Evolutionary conservation across 2,113 vertebrate genomes (phyloP).

Genomic region (Porphyrio hochstetteri): DNA sequence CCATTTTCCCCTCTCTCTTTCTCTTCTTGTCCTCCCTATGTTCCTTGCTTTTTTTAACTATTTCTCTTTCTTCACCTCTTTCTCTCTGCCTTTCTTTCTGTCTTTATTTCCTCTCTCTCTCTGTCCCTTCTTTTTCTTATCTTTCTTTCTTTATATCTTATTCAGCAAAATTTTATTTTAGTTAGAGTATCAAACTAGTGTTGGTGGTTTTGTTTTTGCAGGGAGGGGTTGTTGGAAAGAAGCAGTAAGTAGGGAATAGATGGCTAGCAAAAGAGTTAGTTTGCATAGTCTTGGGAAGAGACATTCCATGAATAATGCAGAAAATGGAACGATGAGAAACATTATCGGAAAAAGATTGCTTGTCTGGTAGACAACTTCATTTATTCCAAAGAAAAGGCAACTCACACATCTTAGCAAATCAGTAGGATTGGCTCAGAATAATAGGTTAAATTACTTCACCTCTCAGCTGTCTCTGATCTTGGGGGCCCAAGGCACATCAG

Average conservation of each 20-base stretch:
- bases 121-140: neutral
- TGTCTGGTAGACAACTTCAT: constrained; percentile 8
- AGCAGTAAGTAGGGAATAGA: neutral
- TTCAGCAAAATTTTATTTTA: neutral
- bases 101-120: rapidly evolving
- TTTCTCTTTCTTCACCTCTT: rapidly evolving
- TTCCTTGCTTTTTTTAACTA: too few relatives aligned
- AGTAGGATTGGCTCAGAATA: neutral
- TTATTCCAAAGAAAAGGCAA: constrained; percentile 34
- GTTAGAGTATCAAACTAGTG: neutral
- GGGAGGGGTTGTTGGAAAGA: neutral
- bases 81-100: rapidly evolving
- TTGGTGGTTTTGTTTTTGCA: neutral
- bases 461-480: neutral
- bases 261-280: neutral
- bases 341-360: constrained; percentile 2
- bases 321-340: neutral
- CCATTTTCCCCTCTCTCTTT: rapidly evolving
- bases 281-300: constrained; percentile 21
- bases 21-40: too few relatives aligned
- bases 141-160: neutral
- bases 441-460: neutral
- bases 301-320: constrained; percentile 42
- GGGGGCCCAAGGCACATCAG: constrained; percentile 9
- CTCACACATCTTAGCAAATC: neutral